phyloP scores from a whole-genome alignment of 2,888 invertebrate species.

The Trichopria drosophilae region DNA sequence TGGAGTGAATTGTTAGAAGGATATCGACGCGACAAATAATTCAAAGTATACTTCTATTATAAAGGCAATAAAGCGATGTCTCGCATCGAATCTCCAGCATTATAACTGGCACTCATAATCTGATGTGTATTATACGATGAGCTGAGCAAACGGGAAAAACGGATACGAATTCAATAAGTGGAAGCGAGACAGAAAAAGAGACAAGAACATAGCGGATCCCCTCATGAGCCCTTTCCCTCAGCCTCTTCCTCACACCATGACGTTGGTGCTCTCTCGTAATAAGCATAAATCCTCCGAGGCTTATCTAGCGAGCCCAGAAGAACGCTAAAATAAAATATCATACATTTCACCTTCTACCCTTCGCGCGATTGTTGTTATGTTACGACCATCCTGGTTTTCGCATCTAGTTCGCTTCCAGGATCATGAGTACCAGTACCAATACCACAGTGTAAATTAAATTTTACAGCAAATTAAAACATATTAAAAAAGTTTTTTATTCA shows the following conservation, averaged over 20 bases:
- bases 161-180: constrained; percentile 38
- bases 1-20: too few relatives aligned
- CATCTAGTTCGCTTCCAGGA: constrained; percentile 14
- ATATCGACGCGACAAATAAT: constrained; percentile 39
- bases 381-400: constrained; percentile 22
- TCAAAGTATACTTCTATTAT: constrained; percentile 46
- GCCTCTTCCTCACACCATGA: constrained; percentile 30
- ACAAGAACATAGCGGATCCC: constrained; percentile 29
- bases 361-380: constrained; percentile 30
- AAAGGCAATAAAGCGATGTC: constrained; percentile 47
- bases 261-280: constrained; percentile 50
- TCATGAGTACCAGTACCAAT: too few relatives aligned
- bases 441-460: too few relatives aligned
- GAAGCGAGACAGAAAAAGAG: constrained; percentile 45
- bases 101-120: constrained; percentile 49
- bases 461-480: too few relatives aligned
- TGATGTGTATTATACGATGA: constrained; percentile 48
- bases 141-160: constrained; percentile 28
- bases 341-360: constrained; percentile 53
- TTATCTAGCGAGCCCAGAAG: constrained; percentile 57
- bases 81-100: constrained; percentile 33
- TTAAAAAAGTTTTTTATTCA: too few relatives aligned
- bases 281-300: constrained; percentile 58
- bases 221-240: constrained; percentile 22
- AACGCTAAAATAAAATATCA: constrained; percentile 58